Evolutionary conservation across 2,888 invertebrate species (phyloP), one percentile per base, ranked within the genome.

Genomic region (Leptura quadrifasciata): DNA sequence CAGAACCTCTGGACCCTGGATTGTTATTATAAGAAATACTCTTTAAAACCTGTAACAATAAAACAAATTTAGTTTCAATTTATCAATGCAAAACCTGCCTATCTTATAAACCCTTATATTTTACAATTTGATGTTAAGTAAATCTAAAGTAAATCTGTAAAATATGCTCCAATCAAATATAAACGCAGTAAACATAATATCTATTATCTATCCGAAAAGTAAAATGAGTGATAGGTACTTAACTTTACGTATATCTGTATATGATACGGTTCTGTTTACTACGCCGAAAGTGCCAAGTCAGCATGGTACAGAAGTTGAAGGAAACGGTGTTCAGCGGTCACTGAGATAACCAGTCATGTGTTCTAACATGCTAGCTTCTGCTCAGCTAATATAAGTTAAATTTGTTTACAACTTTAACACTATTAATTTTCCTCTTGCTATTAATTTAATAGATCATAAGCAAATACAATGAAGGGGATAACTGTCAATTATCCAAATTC

Each of bases 261-360:
- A 61, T 35, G 72, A 67, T 82, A 79, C 84, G 81, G 79, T 63
- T 79, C 84, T 84, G 85, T 60, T 72, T 74, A 78, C 76, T 78
- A 77, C 77, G 84, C 79, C 76, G 81, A 77, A 83, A 83, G 79
- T 83, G 85, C 83, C 85, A 84, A 81, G 80, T 83, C 85, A 82
- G 83, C 81, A 82, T 84, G 85, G 81, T 81, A 83, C 79, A 74
- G 79, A 82, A 80, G 83, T 83, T 80, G 82, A 82, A 81, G 83
- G 84, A 84, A 83, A 82, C 84, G 78, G 81, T 85, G 86, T 84
- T 85, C 84, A 78, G 85, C 81, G 86, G 85, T 86, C 86, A 86
- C 81, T 80, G 81, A 82, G 84, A 86, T 85, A 83, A 84, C 83
- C 71, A 76, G 78, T 78, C 76, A 75, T 78, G 76, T 79, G 76